A percentile compares a stretch with the other conserved stretches of the same genome.
Conservation (phyloP, 2,888 invertebrate species). For the Agrotis segetum region DNA sequence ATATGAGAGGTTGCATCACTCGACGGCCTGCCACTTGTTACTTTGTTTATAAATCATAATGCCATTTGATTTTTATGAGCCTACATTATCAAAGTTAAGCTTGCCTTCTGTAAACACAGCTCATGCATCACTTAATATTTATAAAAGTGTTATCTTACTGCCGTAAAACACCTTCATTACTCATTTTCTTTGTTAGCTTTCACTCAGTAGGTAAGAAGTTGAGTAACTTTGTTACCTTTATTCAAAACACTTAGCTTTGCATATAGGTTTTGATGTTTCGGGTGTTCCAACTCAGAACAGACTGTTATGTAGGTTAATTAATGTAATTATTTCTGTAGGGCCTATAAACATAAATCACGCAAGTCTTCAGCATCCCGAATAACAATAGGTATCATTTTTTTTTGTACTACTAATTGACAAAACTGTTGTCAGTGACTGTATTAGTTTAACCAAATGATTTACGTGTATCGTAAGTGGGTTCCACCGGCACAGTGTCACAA, state of each 20-base stretch:
- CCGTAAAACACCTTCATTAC: conserved; percentile 25
- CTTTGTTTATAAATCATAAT: conserved; percentile 60
- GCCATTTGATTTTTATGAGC: conserved; percentile 49
- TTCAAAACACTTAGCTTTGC: neutral
- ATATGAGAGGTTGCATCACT: conserved; percentile 52
- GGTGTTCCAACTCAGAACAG: no score
- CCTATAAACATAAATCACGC: neutral
- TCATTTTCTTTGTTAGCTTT: conserved; percentile 34
- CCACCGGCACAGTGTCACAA: conserved; percentile 76
- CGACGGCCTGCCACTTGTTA: conserved; percentile 44
- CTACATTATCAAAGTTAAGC: conserved; percentile 50
- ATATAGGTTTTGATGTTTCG: no score
- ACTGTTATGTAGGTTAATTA: no score
- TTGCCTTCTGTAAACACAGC: conserved; percentile 32
- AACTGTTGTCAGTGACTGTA: conserved; percentile 64
- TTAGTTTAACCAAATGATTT: conserved; percentile 56
- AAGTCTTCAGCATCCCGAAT: neutral
- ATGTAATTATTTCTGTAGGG: neutral
- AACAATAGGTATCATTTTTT: neutral
- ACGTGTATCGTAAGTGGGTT: conserved; percentile 77
- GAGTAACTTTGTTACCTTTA: conserved; percentile 6
- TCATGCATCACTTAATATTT: conserved; percentile 26
- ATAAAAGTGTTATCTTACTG: conserved; percentile 23
- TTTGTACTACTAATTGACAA: neutral
- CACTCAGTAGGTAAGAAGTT: conserved; percentile 1